These are phyloP conservation scores for Imbricaverruca yamaguchii DNA, from an alignment of 2,888 invertebrate species.

Conservation along the genomic window DNA sequence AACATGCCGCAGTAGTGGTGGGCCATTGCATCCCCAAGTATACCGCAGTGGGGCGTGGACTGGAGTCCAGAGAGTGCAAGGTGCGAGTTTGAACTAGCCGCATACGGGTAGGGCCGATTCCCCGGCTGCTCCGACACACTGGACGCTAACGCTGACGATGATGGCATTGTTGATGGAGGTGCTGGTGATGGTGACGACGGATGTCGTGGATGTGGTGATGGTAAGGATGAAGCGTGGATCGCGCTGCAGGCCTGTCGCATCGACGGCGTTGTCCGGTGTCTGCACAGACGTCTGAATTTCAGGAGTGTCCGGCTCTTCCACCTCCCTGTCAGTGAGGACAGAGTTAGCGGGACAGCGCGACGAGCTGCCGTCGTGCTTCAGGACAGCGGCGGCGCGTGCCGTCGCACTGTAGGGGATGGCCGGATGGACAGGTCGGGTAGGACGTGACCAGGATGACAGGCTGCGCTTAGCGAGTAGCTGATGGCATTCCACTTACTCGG, in stretches of 20 bases:
- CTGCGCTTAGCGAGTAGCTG: no score
- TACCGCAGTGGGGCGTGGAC: no score
- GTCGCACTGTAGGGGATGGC: not conserved
- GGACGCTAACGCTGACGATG: not conserved
- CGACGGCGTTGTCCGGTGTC: not conserved
- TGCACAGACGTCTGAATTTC: not conserved
- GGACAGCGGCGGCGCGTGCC: no score
- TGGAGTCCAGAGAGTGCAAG: no score
- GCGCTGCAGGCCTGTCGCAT: not conserved
- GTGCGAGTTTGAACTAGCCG: not conserved
- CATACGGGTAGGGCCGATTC: not conserved
- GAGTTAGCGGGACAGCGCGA: no score
- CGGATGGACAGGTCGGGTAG: not conserved
- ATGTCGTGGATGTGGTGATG: not conserved
- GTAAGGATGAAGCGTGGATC: not conserved
- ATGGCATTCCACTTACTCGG: not conserved
- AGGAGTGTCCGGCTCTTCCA: not conserved
- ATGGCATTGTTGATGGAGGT: slow-evolving; percentile 4
- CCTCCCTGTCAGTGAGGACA: not conserved
- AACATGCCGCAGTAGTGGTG: no score
- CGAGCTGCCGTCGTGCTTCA: no score
- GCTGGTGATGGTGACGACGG: not conserved
- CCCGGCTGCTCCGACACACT: not conserved
- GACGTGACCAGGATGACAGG: no score
- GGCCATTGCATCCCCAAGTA: no score